These are phyloP conservation scores for Brachypodius melanocephalos DNA, from an alignment of 2,113 vertebrate genomes.

Conservation along the genomic window DNA sequence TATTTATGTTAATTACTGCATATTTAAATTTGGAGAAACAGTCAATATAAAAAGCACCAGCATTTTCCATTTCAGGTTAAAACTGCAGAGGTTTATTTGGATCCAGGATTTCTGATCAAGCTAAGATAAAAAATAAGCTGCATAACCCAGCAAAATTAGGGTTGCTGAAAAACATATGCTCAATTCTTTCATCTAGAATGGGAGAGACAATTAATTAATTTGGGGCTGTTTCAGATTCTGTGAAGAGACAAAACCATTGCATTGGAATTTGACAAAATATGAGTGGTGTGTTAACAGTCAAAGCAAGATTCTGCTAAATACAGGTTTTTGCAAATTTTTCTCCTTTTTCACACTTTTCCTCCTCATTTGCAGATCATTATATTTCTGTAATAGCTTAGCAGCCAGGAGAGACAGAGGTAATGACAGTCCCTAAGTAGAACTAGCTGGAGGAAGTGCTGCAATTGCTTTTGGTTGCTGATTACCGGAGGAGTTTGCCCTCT, in stretches of 20 bases:
- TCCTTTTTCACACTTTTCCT: background rate
- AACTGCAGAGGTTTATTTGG: background rate
- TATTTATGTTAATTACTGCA: background rate
- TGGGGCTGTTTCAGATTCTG: background rate
- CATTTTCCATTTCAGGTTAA: background rate
- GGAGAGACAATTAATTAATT: background rate
- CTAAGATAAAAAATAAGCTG: background rate
- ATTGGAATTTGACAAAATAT: background rate
- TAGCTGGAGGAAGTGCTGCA: background rate
- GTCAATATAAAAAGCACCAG: background rate
- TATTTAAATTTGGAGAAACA: background rate
- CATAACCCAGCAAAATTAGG: background rate
- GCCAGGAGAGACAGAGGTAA: background rate
- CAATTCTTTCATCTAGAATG: background rate
- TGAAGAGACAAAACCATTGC: background rate
- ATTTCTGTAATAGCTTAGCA: background rate
- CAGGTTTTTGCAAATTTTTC: background rate
- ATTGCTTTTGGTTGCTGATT: slow-evolving; percentile 3
- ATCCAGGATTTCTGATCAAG: background rate
- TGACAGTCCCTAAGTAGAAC: background rate
- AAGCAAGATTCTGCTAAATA: background rate
- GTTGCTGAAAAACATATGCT: background rate
- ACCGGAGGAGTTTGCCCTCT: background rate
- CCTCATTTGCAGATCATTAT: background rate
- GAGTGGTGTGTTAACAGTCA: background rate